A percentile compares a stretch with the other conserved stretches of the same genome.
Conservation (phyloP, 2,797 vertebrate species). For the Lepus oiostolus region DNA sequence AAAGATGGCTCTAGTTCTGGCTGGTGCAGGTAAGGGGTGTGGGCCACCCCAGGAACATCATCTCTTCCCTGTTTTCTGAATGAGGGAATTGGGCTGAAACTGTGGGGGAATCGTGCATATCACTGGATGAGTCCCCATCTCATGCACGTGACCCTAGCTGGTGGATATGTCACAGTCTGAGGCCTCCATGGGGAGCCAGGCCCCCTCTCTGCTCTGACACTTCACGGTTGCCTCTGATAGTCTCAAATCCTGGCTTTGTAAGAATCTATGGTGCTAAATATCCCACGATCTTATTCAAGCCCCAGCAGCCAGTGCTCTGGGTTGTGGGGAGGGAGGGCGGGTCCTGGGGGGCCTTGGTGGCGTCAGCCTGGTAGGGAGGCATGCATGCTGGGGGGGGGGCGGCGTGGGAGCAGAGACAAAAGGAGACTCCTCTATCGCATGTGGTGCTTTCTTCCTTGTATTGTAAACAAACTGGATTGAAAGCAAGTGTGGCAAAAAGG, state of each 20-base stretch:
- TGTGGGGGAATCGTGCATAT: rapidly evolving
- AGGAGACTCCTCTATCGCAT: not conserved
- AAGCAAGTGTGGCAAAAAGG: not conserved
- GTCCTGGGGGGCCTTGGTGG: not conserved
- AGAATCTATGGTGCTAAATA: not conserved
- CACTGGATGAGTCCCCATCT: not conserved
- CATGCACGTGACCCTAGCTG: not conserved
- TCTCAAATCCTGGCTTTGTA: not conserved
- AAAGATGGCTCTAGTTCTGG: not conserved
- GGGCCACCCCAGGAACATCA: not conserved
- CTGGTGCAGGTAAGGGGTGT: not conserved
- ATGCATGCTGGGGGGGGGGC: not conserved
- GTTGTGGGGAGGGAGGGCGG: not conserved
- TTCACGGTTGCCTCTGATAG: not conserved
- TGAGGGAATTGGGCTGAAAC: not conserved
- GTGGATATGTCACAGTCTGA: not conserved
- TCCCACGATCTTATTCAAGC: not conserved
- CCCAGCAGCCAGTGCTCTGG: not conserved
- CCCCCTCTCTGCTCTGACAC: not conserved
- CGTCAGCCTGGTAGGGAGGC: not conserved
- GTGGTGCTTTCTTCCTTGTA: not conserved
- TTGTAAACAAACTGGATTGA: not conserved
- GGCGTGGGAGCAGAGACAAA: not conserved
- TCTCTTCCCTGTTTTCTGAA: not conserved
- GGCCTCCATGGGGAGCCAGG: not conserved